A percentile compares a stretch with the other conserved stretches of the same genome.
Evolutionary conservation across 2,113 vertebrate species (phyloP).

Genomic region (Cichladusa arquata): DNA sequence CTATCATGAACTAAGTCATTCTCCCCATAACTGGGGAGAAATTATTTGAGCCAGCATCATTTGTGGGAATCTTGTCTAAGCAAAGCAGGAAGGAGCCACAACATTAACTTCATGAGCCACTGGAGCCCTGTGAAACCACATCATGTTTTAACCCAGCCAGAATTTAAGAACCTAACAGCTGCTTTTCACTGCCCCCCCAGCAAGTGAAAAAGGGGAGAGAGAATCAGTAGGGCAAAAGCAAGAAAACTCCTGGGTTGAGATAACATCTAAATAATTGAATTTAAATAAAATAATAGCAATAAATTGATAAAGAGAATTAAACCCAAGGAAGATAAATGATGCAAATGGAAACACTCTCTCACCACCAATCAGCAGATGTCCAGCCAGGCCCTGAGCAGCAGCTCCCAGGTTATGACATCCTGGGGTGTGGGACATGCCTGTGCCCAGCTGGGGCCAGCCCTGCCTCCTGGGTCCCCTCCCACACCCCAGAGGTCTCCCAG

Average conservation of each 20-base stretch:
- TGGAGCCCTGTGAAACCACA: background rate
- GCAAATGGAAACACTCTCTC: background rate
- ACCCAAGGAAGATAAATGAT: background rate
- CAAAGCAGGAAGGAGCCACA: background rate
- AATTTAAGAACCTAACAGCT: background rate
- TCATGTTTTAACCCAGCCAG: background rate
- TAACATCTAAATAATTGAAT: background rate
- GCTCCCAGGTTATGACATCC: fast-evolving
- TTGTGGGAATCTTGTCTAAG: background rate
- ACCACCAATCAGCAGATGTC: background rate
- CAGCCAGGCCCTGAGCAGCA: background rate
- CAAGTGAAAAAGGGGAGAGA: background rate
- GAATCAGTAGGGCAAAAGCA: background rate
- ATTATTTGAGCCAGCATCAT: background rate
- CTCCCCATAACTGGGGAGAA: background rate
- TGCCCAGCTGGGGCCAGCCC: background rate
- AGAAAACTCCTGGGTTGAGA: background rate
- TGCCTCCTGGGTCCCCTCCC: background rate
- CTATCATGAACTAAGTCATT: background rate
- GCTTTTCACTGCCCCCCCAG: background rate
- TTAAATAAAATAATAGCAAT: background rate
- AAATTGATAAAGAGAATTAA: background rate
- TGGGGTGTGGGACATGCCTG: background rate
- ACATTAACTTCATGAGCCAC: background rate
- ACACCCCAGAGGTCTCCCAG: background rate